phyloP scores from a whole-genome alignment of 2,113 vertebrate species.

The Peromyscus maniculatus region DNA sequence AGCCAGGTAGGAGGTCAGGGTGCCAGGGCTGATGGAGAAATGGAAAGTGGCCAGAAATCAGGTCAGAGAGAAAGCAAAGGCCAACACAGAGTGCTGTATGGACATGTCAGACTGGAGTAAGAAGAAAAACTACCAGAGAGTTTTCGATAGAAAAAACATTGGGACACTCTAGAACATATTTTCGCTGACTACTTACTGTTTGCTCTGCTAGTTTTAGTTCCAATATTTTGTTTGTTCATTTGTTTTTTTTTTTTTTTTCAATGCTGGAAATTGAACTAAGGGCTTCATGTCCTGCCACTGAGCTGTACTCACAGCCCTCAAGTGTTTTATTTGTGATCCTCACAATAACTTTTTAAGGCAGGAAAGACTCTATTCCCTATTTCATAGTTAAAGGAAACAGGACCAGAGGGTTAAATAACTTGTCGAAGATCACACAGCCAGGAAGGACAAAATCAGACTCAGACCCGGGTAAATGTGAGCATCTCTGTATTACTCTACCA shows the following conservation, averaged over 20 bases:
- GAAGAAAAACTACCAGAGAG: not conserved
- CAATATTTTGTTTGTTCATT: not conserved
- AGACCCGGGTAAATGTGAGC: not conserved
- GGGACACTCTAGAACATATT: not conserved
- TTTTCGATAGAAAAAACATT: not conserved
- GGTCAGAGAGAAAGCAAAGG: conserved; percentile 6
- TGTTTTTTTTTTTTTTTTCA: not conserved
- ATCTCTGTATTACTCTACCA: not conserved
- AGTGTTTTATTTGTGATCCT: conserved; percentile 41
- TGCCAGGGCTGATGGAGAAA: not conserved
- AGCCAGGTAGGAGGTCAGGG: not conserved
- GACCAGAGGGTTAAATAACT: not conserved
- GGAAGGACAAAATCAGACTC: conserved; percentile 2
- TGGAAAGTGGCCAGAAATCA: not conserved
- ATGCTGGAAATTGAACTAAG: not conserved
- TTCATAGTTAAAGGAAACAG: conserved; percentile 24
- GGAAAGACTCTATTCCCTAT: not conserved
- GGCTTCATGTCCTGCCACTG: not conserved
- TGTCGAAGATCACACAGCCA: not conserved
- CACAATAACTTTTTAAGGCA: conserved; percentile 2
- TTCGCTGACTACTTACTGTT: not conserved
- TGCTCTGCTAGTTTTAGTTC: conserved; percentile 16
- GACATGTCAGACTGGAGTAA: not conserved
- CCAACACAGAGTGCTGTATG: not conserved
- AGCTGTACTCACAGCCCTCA: not conserved